phyloP scores from a whole-genome alignment of 1,140 invertebrate genomes.

The honey bee (Apis mellifera) region DNA sequence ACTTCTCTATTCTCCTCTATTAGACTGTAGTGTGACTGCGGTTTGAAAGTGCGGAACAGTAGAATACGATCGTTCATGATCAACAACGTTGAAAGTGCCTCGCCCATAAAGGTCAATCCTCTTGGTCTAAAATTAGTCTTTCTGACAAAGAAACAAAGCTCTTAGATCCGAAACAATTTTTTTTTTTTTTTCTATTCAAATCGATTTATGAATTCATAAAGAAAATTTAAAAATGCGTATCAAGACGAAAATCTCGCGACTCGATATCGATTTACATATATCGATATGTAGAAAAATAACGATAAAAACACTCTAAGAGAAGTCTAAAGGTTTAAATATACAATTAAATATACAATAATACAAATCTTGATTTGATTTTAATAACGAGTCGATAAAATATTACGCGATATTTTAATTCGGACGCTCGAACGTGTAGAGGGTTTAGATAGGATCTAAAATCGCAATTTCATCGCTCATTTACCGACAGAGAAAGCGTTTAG shows the following conservation, averaged over 20 bases:
- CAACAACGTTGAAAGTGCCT: conserved; percentile 4
- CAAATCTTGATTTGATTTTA: too few relatives aligned
- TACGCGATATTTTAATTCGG: background rate
- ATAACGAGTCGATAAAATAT: too few relatives aligned
- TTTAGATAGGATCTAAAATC: background rate
- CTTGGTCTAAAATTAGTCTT: conserved; percentile 12
- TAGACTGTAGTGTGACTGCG: background rate
- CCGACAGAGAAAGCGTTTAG: background rate
- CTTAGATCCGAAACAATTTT: background rate
- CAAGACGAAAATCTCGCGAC: too few relatives aligned
- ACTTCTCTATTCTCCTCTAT: background rate
- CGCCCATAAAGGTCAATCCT: conserved; percentile 22
- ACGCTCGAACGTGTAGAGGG: background rate
- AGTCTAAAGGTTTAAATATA: too few relatives aligned
- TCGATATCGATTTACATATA: too few relatives aligned
- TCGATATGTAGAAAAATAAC: too few relatives aligned
- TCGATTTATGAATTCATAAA: background rate
- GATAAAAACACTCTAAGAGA: too few relatives aligned
- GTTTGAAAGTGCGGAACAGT: background rate
- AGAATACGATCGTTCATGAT: conserved; percentile 18
- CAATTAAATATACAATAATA: too few relatives aligned
- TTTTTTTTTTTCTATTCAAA: background rate
- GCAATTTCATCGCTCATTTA: background rate
- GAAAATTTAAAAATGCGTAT: too few relatives aligned
- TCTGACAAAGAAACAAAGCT: background rate